Base-by-base conservation (phyloP, 64 coral and sea anemone species). In the Montipora capricornis region DNA sequence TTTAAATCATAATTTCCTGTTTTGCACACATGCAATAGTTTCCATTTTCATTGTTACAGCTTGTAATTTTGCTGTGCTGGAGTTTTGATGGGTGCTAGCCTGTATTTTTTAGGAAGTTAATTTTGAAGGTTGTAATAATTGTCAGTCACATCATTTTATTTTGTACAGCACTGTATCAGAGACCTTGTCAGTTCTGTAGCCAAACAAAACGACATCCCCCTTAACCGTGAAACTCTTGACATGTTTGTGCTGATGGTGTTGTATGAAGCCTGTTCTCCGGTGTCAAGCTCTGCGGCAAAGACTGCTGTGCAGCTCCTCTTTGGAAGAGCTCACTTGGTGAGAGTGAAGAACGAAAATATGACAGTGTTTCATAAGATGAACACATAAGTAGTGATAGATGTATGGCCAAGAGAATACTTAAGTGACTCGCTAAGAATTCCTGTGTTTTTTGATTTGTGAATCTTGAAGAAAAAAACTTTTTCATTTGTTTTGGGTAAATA, bases 271-370 rank as follows among this genome's bases (percentile, higher is more conserved):
- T 99, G 95, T 81, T 99, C 98, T 58, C 94, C 95, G 70, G 89
- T 92, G 5, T 85, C 88, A 73, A 84, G 93, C 57, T 87, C 93
- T 92, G 92, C 98, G 13, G 92, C 98, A 48, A 99, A 99, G 64
- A 96, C 95, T 92, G 98, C 98, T 94, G 98, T 96, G 89, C 98
- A 99, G 92, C 94, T 99, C 37, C 62, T 99, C 44, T 99, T 96
- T 96, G 98, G 98, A 62, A 99, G 90, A 76, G 92, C 89, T 22
- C 88, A 99, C 53, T 80, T 99, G 78, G 98, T 99, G 68, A 75
- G 97, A 44, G 2, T 0, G 37, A 37, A 37, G 37, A 37, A 37
- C 37, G 37, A 37, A 37, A 37, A 37, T 37, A 37, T 37, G 37
- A 37, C 37, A 37, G 37, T 37, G 29, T 37, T 37, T 37, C 37